Base-by-base conservation (phyloP, 1,140 invertebrate species). In the Calosoma granatense region DNA sequence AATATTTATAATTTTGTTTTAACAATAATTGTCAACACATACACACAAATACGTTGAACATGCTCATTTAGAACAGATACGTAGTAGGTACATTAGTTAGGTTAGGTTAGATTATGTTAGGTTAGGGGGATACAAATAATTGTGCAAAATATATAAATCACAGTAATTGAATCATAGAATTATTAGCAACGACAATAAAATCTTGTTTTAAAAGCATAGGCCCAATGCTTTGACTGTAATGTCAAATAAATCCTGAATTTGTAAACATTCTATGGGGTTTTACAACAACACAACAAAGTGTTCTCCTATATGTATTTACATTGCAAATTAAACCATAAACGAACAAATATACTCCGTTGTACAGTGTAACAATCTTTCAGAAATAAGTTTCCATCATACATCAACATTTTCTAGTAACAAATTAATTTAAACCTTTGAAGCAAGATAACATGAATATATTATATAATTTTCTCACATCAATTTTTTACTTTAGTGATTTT, bases 391-490 rank as follows among this genome's bases (percentile, higher is more conserved):
- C n/a, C n/a, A n/a, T 36, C 26, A 36, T 36, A 36, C 6, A 36
- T n/a, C n/a, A 36, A 36, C n/a, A 36, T 36, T 36, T 36, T 36
- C 26, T 36, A 36, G 4, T 17, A 47, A 47, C 41, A 47, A 47
- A 47, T 47, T 12, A 47, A 47, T 47, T 47, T 30, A 30, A 30
- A 30, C 26, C 14, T 30, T 47, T 47, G 26, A 47, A 47, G 41
- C 41, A 47, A 47, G 41, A 47, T 47, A 47, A 47, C 41, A 47
- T 47, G 41, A 47, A 47, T 47, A 47, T 47, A 47, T 12, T 47
- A 12, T 47, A 47, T 30, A 30, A 4, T 30, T 47, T 47, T 47
- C 41, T 47, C 17, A 47, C 41, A 47, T 47, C 41, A 47, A 47
- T 47, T 47, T 36, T 36, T 36, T 36, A 36, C n/a, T 36, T 47